Conservation (phyloP, 1,140 invertebrate species). For the Nephila pilipes region DNA sequence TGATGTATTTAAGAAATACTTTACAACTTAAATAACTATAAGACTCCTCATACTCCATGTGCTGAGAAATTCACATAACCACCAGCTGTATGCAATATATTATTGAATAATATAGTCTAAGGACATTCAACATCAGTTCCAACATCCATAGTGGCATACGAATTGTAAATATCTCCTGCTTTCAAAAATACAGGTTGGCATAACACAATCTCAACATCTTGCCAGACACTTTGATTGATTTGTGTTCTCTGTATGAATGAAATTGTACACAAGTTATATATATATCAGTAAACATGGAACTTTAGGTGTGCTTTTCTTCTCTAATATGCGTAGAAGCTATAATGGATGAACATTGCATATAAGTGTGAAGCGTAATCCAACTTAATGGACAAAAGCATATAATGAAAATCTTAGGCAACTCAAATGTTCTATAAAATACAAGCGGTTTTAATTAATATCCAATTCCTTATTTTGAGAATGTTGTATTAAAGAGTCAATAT, state of each 20-base stretch:
- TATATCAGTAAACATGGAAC: conserved; percentile 44
- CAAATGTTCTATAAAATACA: conserved; percentile 34
- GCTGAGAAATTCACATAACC: conserved; percentile 42
- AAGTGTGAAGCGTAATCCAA: conserved; percentile 53
- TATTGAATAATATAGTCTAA: conserved; percentile 9
- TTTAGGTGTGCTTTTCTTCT: conserved; percentile 27
- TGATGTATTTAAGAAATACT: neutral
- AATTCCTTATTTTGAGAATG: neutral
- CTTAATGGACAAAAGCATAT: conserved; percentile 4
- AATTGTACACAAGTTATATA: neutral
- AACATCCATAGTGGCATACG: neutral
- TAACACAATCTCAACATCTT: conserved; percentile 37
- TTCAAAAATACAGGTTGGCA: conserved; percentile 42
- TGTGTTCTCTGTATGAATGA: neutral
- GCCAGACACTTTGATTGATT: conserved; percentile 38
- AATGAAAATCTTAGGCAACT: conserved; percentile 61
- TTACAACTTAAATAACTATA: conserved; percentile 19
- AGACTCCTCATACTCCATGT: conserved; percentile 55
- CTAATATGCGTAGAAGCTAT: neutral
- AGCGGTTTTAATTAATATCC: neutral
- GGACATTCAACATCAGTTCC: conserved; percentile 30
- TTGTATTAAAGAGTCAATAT: conserved; percentile 4
- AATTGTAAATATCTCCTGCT: conserved; percentile 40
- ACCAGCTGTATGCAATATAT: neutral
- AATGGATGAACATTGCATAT: neutral